Percentiles rank a stretch among this genome's conserved stretches.
These are phyloP conservation scores for Babyrousa celebensis DNA, from an alignment of 2,797 vertebrate species.

Conservation along the genomic window DNA sequence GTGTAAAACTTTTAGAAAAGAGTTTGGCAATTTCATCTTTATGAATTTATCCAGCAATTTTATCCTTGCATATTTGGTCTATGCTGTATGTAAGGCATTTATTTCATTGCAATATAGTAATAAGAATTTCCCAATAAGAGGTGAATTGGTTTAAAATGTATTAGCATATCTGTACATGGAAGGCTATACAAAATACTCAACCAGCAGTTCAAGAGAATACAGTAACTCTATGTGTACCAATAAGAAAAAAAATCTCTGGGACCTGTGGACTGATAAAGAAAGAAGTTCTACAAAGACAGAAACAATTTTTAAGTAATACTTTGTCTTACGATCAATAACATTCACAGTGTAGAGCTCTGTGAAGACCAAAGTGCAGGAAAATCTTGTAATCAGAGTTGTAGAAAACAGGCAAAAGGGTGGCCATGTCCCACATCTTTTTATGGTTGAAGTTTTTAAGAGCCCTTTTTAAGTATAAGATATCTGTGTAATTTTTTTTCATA, in stretches of 20 bases:
- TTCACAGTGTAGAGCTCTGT: background rate
- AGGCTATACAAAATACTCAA: background rate
- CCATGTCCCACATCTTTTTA: background rate
- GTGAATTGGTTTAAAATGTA: conserved; percentile 4
- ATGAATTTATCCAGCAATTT: background rate
- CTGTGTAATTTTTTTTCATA: conserved; percentile 27
- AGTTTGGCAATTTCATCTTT: background rate
- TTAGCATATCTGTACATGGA: background rate
- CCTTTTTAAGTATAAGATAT: background rate
- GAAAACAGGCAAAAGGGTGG: conserved; percentile 9
- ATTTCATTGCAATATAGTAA: conserved; percentile 51
- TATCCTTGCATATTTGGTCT: conserved; percentile 30
- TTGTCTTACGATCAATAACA: conserved; percentile 1
- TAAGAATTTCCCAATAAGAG: background rate
- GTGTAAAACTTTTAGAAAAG: background rate
- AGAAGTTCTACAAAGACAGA: background rate
- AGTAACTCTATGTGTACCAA: background rate
- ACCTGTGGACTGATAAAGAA: conserved; percentile 13
- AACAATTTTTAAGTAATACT: background rate
- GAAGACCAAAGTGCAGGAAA: background rate
- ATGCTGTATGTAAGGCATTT: conserved; percentile 13
- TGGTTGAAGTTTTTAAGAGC: conserved; percentile 15
- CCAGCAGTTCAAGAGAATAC: background rate
- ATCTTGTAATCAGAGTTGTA: background rate
- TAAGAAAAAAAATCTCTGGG: background rate